Evolutionary conservation across 2,113 vertebrate genomes (phyloP), one percentile per base, ranked within the genome.

Genomic region (Eonycteris spelaea): DNA sequence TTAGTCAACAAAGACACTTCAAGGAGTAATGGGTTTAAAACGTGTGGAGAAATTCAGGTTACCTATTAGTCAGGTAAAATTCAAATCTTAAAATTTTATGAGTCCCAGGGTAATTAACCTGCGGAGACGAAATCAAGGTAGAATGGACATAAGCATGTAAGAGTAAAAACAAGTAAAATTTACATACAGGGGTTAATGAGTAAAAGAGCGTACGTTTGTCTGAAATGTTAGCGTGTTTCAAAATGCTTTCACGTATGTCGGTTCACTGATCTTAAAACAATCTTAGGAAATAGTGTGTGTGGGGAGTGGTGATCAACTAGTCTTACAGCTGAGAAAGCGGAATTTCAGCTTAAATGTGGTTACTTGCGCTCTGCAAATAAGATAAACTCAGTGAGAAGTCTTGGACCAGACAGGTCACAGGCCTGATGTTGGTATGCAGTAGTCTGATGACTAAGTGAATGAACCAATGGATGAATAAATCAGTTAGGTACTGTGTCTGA

Each of bases 1-100:
- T 98, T 95, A 98, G 92, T 86, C 95, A 94, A 90, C 28, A 86
- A 6, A 9, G 97, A 86, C 24, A 1, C 73, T 98, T 77, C 40
- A 22, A 88, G 85, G 78, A 97, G 26, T 48, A 91, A 89, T 73
- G 85, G 18, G 28, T 63, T 90, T 48, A 53, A 24, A n/a, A 92
- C 83, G 85, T 24, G 8, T 70, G n/a, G 35, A 51, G 63, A 73
- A 75, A 89, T 21, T 77, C 65, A 45, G 90, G 30, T 86, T 94
- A 96, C 92, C 94, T 53, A 71, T 91, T 92, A 91, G 88, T 94
- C 75, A 95, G 55, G 57, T 86, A 48, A 92, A 91, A 96, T 94
- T 89, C 83, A 96, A 95, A 94, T 94, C 94, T 92, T 96, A 91
- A 94, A 97, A 86, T 59, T 88, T 94, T 80, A 71, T 75, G 59